Percentiles rank a stretch among this genome's conserved stretches.
Conservation (phyloP, 1,140 invertebrate species). For the Achroia grisella region DNA sequence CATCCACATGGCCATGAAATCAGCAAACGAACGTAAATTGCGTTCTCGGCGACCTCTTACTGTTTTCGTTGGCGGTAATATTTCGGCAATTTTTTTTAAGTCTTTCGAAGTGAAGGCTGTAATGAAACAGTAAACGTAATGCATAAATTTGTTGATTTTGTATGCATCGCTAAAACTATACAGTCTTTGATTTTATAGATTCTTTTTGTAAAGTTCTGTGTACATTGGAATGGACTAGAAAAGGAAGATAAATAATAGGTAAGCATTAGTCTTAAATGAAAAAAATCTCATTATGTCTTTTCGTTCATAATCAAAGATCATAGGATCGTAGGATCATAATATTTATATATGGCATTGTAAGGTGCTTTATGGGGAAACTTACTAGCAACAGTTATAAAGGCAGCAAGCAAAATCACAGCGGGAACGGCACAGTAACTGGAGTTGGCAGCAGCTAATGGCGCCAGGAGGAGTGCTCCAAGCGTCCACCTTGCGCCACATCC, state of each 20-base stretch:
- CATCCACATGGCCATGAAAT: conserved; percentile 77
- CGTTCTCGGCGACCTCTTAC: conserved; percentile 50
- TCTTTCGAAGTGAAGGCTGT: conserved; percentile 55
- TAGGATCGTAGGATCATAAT: too few species aligned
- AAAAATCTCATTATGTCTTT: too few species aligned
- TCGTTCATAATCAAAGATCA: too few species aligned
- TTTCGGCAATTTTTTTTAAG: conserved; percentile 48
- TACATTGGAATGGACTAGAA: too few species aligned
- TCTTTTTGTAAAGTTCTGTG: too few species aligned
- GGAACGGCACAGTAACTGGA: conserved; percentile 57
- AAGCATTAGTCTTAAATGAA: too few species aligned
- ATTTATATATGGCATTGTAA: too few species aligned
- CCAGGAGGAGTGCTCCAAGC: conserved; percentile 48
- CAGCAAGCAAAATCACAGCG: conserved; percentile 40
- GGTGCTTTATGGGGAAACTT: conserved; percentile 15
- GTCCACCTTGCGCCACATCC: conserved; percentile 60
- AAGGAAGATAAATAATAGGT: too few species aligned
- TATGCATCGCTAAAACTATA: too few species aligned
- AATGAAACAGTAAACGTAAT: conserved; percentile 9
- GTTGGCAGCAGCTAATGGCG: conserved; percentile 55
- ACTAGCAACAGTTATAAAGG: conserved; percentile 47
- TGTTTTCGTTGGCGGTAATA: conserved; percentile 54
- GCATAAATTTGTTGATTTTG: too few species aligned
- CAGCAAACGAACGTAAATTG: conserved; percentile 54
- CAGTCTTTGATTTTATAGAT: too few species aligned